These are phyloP conservation scores for Axea sp. DNA, from an alignment of 2,888 invertebrate species.

Conservation along the genomic window DNA sequence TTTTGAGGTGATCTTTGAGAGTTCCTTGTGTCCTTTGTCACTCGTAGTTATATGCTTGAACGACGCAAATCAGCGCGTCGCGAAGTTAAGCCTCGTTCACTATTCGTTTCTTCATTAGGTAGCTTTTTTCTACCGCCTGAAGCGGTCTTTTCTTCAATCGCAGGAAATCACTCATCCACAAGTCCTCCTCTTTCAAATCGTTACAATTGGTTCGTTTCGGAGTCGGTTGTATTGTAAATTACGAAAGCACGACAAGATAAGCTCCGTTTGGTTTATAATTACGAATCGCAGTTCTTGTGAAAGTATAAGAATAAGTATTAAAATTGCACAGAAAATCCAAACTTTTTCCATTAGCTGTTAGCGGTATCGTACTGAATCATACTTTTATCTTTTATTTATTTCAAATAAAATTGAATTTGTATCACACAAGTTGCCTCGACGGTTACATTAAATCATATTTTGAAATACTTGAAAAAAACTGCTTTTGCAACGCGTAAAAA, in stretches of 20 bases:
- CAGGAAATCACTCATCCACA: constrained; percentile 45
- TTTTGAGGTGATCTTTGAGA: too few relatives aligned
- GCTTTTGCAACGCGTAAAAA: too few relatives aligned
- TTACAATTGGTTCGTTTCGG: constrained; percentile 32
- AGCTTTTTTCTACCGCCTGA: constrained; percentile 18
- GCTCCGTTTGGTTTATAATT: constrained; percentile 27
- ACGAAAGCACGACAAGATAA: constrained; percentile 27
- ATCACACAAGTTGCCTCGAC: too few relatives aligned
- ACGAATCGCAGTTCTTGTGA: background rate
- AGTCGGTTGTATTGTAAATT: constrained; percentile 20
- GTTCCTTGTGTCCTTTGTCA: constrained; percentile 23
- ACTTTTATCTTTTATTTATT: too few relatives aligned
- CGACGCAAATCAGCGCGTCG: constrained; percentile 18
- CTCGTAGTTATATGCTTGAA: constrained; percentile 19
- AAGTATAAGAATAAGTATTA: too few relatives aligned
- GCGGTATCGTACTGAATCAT: too few relatives aligned
- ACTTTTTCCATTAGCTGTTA: too few relatives aligned
- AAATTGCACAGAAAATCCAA: too few relatives aligned
- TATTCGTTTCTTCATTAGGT: constrained; percentile 34
- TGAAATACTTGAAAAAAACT: too few relatives aligned
- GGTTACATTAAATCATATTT: too few relatives aligned
- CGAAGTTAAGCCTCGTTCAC: constrained; percentile 25
- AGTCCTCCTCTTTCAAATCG: constrained; percentile 37
- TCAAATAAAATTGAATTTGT: too few relatives aligned
- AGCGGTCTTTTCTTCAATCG: constrained; percentile 32